phyloP scores from a whole-genome alignment of 2,113 vertebrate genomes.

The Sprattus sprattus region DNA sequence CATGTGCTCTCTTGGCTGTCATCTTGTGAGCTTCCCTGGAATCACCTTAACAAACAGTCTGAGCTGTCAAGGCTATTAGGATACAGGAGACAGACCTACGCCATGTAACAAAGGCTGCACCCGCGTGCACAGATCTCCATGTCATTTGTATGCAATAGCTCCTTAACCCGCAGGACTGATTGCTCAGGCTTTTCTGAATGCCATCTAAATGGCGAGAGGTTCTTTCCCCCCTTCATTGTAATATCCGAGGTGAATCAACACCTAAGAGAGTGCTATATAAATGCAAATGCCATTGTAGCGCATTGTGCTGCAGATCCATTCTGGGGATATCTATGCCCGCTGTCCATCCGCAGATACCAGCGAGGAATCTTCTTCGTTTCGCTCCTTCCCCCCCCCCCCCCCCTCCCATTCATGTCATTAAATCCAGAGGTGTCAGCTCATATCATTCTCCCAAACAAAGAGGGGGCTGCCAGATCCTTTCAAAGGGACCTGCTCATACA shows the following conservation, averaged over 20 bases:
- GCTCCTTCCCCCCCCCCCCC: constrained; percentile 15
- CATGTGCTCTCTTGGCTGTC: constrained; percentile 15
- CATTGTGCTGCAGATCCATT: constrained; percentile 30
- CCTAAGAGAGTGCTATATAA: constrained; percentile 55
- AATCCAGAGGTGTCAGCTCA: constrained; percentile 45
- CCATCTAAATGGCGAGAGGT: constrained; percentile 30
- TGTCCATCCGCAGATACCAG: constrained; percentile 37
- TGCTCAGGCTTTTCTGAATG: constrained; percentile 12
- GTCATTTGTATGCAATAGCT: neutral
- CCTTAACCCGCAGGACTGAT: neutral
- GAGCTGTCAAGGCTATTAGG: neutral
- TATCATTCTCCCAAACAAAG: constrained; percentile 38
- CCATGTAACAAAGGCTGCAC: neutral
- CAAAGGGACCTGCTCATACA: constrained; percentile 36
- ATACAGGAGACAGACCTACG: neutral
- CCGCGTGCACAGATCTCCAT: neutral
- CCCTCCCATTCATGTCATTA: constrained; percentile 30
- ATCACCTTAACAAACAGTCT: neutral
- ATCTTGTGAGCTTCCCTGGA: constrained; percentile 25
- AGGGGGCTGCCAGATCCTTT: constrained; percentile 31
- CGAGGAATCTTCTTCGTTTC: constrained; percentile 36
- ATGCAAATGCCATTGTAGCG: constrained; percentile 55
- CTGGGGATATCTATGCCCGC: constrained; percentile 28
- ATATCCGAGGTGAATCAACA: constrained; percentile 54
- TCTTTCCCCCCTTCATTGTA: constrained; percentile 30